Conservation (phyloP, 1,140 invertebrate genomes). For the Papilio polytes region DNA sequence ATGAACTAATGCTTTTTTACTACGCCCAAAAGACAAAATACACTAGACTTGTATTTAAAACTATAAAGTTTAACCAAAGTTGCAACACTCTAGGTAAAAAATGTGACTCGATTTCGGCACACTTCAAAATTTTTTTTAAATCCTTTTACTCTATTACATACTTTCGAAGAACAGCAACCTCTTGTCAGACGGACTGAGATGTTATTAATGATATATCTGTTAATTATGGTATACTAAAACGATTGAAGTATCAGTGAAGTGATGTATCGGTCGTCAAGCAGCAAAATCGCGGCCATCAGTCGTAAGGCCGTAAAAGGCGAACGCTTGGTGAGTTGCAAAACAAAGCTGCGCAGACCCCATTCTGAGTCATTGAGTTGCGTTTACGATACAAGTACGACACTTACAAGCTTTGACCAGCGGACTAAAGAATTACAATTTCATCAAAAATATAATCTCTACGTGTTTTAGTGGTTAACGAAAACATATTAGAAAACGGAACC, state of each 20-base stretch:
- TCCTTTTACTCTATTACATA: too few relatives aligned
- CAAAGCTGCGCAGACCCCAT: constrained; percentile 57
- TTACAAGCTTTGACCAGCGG: constrained; percentile 39
- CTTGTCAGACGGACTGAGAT: too few relatives aligned
- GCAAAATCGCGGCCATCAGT: constrained; percentile 49
- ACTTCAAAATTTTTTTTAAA: background rate
- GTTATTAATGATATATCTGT: background rate
- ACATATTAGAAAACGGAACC: background rate
- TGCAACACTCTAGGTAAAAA: background rate
- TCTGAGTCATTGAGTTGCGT: constrained; percentile 63
- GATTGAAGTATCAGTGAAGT: constrained; percentile 6
- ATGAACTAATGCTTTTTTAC: background rate
- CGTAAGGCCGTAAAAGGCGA: constrained; percentile 63
- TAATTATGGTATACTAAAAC: background rate
- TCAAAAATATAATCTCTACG: background rate
- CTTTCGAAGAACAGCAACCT: too few relatives aligned
- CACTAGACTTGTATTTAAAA: background rate
- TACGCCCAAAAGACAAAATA: background rate
- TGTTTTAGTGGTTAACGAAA: background rate
- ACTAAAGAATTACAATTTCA: background rate
- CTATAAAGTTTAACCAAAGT: background rate
- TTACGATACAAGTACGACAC: constrained; percentile 44
- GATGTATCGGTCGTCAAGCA: constrained; percentile 30
- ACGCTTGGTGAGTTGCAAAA: constrained; percentile 61
- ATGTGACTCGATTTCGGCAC: background rate